Base-by-base conservation (phyloP, 2,113 vertebrate species). In the Ranitomeya imitator region DNA sequence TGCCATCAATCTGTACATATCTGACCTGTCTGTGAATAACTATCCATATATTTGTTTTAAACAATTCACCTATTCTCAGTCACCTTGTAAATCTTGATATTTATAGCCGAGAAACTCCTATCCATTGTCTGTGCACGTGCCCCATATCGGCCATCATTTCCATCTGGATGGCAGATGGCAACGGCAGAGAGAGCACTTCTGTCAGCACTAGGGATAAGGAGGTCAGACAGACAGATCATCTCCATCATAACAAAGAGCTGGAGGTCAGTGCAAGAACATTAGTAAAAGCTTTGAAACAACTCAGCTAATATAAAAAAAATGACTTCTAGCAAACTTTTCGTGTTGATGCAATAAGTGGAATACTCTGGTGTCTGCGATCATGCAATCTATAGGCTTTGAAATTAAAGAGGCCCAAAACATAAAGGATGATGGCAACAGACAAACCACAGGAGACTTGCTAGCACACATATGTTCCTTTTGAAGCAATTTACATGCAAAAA, bases 141-240 rank as follows among this genome's bases (percentile, higher is more conserved):
- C 79, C 26, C 10, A 60, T n/a, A 60, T 31, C 8, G 12, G 54
- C 78, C 13, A 80, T 80, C 55, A 61, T 81, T 81, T 81, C 79
- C 79, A 81, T 81, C 79, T 81, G 79, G 79, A 61, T 81, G 79
- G 79, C 79, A 81, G 79, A 81, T 81, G 79, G 79, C 31, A 18
- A 45, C 37, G 79, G 79, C 79, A 80, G 55, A n/a, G 79, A 59
- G 55, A 80, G 26, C 55, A 60, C 59, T 37, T 81, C 31, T 37
- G 51, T 60, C 79, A 37, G 26, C 57, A 81, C 57, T 13, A 6
- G 57, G 79, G 21, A 61, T 45, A 63, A 61, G 55, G n/a, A 80
- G 79, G 79, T 81, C 79, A 80, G 31, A 11, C 71, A 74, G 23
- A 80, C 14, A 80, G 76, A 7, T 14, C n/a, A 81, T 76, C 23